Evolutionary conservation across 2,797 vertebrate genomes (phyloP), one percentile per base, ranked within the genome.

Genomic region (Ceryle rudis): DNA sequence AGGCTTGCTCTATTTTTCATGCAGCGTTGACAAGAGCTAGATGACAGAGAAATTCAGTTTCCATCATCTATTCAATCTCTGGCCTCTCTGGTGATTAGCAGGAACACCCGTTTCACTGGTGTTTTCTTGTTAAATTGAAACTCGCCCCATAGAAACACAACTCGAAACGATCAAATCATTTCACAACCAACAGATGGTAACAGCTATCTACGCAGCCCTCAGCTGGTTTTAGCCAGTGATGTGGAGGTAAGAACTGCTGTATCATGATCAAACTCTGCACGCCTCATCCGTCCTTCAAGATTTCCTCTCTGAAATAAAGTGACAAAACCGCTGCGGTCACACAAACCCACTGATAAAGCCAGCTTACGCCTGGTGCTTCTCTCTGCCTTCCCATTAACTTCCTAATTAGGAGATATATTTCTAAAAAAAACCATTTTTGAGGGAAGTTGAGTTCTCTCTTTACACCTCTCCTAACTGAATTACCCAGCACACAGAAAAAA

Each of bases 41-140:
- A 95, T 84, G 93, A 96, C 91, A 83, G 90, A 94, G 77, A 95
- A 90, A 89, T 90, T 86, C 77, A 18, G 60, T 92, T 93, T 95
- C 93, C 86, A 85, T 92, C 80, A 52, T 86, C 82, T 90, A 52
- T 86, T 94, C 93, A 90, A 28, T 89, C 66, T 62, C 87, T 70
- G 47, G 70, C 70, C 72, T 41, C 55, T 81, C 37, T 64, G 75
- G 93, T 0, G 3, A 90, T 94, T 84, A 94, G 67, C 55, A 44
- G 89, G 47, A 62, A 47, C 0, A 70, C 41, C 57, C 52, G 31
- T 66, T 93, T 93, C 51, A n/a, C 69, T 90, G 81, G 46, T 58
- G 72, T 73, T 82, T 82, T 89, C 92, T 89, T 67, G 77, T 91
- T 84, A 93, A 93, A 60, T 9, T 72, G 93, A 91, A 94, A 90